Conservation (phyloP, 2,888 invertebrate species). For the Lasioglossum calceatum region DNA sequence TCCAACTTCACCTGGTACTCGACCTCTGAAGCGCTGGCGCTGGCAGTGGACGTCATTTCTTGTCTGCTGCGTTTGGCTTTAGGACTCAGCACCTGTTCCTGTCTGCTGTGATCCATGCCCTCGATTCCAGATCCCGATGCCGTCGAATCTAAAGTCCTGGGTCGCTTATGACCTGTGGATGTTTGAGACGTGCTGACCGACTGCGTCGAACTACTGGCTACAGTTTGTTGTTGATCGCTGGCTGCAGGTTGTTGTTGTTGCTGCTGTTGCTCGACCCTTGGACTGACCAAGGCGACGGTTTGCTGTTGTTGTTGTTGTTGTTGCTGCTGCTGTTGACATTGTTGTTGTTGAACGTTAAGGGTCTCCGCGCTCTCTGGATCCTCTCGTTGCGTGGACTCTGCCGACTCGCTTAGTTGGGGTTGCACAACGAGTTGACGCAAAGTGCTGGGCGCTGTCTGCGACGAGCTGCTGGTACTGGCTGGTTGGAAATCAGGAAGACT, state of each 20-base stretch:
- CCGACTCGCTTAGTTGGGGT: slow-evolving; percentile 85
- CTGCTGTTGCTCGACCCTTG: slow-evolving; percentile 79
- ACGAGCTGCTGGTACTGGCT: slow-evolving; percentile 90
- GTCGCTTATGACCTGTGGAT: slow-evolving; percentile 86
- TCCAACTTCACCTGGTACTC: slow-evolving; percentile 80
- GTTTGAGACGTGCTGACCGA: slow-evolving; percentile 89
- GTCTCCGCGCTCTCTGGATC: slow-evolving; percentile 85
- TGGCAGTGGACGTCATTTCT: slow-evolving; percentile 76
- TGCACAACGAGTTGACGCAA: slow-evolving; percentile 89
- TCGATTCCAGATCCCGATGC: slow-evolving; percentile 79
- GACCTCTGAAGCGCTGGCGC: slow-evolving; percentile 81
- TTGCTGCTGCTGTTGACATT: slow-evolving; percentile 76
- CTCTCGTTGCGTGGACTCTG: slow-evolving; percentile 86
- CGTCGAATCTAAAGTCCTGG: slow-evolving; percentile 84
- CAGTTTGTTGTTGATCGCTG: slow-evolving; percentile 83
- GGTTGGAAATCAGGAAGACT: slow-evolving; percentile 94
- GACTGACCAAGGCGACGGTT: slow-evolving; percentile 83
- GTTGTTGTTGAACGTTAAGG: slow-evolving; percentile 71
- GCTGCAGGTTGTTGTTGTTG: slow-evolving; percentile 76
- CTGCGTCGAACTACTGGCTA: slow-evolving; percentile 87
- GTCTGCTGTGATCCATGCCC: slow-evolving; percentile 77
- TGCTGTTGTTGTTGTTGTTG: slow-evolving; percentile 78
- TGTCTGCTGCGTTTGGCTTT: slow-evolving; percentile 79
- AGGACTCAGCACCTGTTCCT: slow-evolving; percentile 80
- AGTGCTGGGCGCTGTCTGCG: slow-evolving; percentile 85